phyloP scores from a whole-genome alignment of 2,113 vertebrate species.

The Sander vitreus region DNA sequence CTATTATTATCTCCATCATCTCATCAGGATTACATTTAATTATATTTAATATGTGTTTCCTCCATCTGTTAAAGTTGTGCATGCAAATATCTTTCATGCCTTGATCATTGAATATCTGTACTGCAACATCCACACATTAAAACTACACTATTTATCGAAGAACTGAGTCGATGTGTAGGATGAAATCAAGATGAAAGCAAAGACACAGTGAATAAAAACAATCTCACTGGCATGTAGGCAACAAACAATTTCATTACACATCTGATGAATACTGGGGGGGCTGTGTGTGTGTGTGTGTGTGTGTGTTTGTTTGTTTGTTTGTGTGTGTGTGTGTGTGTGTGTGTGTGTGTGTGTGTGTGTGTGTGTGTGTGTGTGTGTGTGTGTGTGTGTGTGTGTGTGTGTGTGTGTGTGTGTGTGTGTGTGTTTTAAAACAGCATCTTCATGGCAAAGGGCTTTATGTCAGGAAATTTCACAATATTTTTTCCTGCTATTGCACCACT shows the following conservation, averaged over 20 bases:
- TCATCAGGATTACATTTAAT: neutral
- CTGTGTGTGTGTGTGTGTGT: no score
- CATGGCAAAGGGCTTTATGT: constrained; percentile 50
- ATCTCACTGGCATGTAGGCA: constrained; percentile 39
- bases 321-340: no score
- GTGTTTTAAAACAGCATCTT: constrained; percentile 43
- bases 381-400: no score
- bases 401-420: no score
- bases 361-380: no score
- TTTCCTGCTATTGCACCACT: constrained; percentile 64
- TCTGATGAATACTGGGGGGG: constrained; percentile 42
- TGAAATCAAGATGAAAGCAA: constrained; percentile 55
- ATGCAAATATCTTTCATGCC: constrained; percentile 4
- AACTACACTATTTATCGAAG: constrained; percentile 3
- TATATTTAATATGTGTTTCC: neutral
- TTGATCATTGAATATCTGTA: constrained; percentile 37
- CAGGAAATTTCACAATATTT: constrained; percentile 42
- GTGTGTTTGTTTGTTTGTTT: no score
- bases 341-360: no score
- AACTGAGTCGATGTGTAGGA: constrained; percentile 29
- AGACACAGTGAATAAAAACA: constrained; percentile 36
- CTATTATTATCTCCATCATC: constrained; percentile 2
- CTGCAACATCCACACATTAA: constrained; percentile 28
- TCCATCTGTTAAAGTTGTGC: constrained; percentile 1
- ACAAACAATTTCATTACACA: constrained; percentile 49